Base-by-base conservation (phyloP, 2,888 invertebrate genomes). In the Agrotis exclamationis region DNA sequence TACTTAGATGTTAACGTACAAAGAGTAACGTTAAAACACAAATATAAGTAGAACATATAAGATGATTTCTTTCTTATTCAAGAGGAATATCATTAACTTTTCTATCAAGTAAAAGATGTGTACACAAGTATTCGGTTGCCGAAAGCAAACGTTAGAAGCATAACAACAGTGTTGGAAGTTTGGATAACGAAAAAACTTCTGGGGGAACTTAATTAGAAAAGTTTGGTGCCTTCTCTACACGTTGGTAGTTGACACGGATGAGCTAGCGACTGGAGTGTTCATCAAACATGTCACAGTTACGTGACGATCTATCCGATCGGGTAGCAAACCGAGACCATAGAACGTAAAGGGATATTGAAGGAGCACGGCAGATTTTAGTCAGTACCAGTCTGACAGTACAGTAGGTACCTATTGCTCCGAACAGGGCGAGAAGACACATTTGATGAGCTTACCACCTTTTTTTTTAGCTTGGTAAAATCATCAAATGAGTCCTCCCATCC, bases 141-240 rank as follows among this genome's bases (percentile, higher is more conserved):
- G 18, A 76, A 70, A 88, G 88, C 87, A 86, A 89, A 85, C 85
- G 86, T 87, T 86, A 86, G 84, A 91, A 90, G 87, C 88, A 91
- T 86, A 91, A 93, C 89, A 92, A 91, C 93, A 91, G 90, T 90
- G 89, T 89, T 24, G 44, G 39, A 85, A 80, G 84, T 85, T 74
- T 82, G 86, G 88, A 86, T 93, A 93, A 92, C 92, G 92, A 93
- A 93, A 93, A 93, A 94, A 94, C 88, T 94, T 93, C 71, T 33
- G 20, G 33, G 73, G 72, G 72, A 84, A 93, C 92, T 94, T 94
- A 94, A 94, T 94, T 94, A 94, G 93, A 92, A 93, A 94, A 94
- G 91, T 94, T 94, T 77, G 22, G 51, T 63, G 60, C 50, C 66
- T 60, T 65, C 71, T 65, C 70, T 67, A 79, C 73, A 72, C 68